Evolutionary conservation across 2,113 vertebrate genomes (phyloP).

Genomic region (Tauraco erythrolophus): DNA sequence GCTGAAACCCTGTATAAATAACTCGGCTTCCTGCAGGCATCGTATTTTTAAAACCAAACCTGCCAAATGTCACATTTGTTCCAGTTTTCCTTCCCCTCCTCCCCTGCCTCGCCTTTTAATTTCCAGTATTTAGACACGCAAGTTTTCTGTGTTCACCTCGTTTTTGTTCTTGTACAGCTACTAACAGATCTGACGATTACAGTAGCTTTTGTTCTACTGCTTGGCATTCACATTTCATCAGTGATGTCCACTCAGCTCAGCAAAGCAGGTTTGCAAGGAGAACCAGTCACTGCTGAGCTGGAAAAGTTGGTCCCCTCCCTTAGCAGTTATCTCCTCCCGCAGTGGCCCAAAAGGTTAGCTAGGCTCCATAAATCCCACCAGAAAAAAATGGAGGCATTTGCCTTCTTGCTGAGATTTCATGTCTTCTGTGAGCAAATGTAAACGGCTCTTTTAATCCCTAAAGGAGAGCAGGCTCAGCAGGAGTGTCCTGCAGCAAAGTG

Average conservation of each 20-base stretch:
- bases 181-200: not conserved
- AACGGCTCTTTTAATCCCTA: not conserved
- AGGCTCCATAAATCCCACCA: not conserved
- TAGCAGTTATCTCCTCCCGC: not conserved
- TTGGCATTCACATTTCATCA: not conserved
- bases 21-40: slow-evolving; percentile 17
- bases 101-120: not conserved
- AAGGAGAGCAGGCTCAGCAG: not conserved
- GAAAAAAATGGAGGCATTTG: not conserved
- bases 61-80: slow-evolving; percentile 23
- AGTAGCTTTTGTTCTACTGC: not conserved
- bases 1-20: slow-evolving; percentile 34
- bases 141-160: not conserved
- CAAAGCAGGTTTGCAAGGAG: slow-evolving; percentile 20
- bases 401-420: not conserved
- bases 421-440: not conserved
- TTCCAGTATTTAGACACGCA: not conserved
- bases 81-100: not conserved
- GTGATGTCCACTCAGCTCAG: not conserved
- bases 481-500: not conserved
- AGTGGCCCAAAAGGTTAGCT: not conserved
- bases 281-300: slow-evolving; percentile 33
- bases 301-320: slow-evolving; percentile 2
- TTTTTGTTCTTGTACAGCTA: not conserved
- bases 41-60: slow-evolving; percentile 36